These are phyloP conservation scores for Clarias macrocephalus DNA, from an alignment of 2,113 vertebrate species.

Conservation along the genomic window DNA sequence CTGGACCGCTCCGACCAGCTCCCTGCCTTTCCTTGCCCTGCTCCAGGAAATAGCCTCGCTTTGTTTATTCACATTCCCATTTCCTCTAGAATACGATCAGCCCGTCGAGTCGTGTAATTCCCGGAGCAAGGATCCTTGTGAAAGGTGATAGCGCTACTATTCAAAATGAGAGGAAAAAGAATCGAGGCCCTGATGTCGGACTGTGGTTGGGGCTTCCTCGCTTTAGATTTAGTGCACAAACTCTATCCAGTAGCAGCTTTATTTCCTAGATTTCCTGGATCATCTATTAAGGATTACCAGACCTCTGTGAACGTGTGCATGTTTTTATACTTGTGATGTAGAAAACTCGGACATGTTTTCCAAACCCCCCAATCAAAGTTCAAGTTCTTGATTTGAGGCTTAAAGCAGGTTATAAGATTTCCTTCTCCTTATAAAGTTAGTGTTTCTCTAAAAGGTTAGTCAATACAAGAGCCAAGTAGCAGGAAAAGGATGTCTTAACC, in stretches of 20 bases:
- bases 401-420: not conserved
- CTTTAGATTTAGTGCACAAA: not conserved
- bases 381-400: not conserved
- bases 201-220: not conserved
- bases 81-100: slow-evolving; percentile 66
- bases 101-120: slow-evolving; percentile 41
- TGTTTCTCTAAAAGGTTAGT: slow-evolving; percentile 69
- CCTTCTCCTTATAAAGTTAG: not conserved
- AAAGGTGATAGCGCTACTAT: slow-evolving; percentile 60
- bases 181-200: not conserved
- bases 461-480: slow-evolving; percentile 62
- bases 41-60: slow-evolving; percentile 56
- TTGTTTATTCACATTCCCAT: slow-evolving; percentile 64
- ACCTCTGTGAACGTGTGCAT: not conserved
- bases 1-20: slow-evolving; percentile 34
- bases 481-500: not conserved
- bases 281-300: not conserved
- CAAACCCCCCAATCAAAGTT: slow-evolving; percentile 14
- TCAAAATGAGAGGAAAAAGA: slow-evolving; percentile 47
- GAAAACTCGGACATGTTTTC: slow-evolving; percentile 49
- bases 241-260: not conserved
- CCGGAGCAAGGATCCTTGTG: slow-evolving; percentile 42
- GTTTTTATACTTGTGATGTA: not conserved
- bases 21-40: slow-evolving; percentile 44
- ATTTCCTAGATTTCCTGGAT: not conserved